Evolutionary conservation across 23 tunicate species (phyloP).

Genomic region (Ascidia mentula): DNA sequence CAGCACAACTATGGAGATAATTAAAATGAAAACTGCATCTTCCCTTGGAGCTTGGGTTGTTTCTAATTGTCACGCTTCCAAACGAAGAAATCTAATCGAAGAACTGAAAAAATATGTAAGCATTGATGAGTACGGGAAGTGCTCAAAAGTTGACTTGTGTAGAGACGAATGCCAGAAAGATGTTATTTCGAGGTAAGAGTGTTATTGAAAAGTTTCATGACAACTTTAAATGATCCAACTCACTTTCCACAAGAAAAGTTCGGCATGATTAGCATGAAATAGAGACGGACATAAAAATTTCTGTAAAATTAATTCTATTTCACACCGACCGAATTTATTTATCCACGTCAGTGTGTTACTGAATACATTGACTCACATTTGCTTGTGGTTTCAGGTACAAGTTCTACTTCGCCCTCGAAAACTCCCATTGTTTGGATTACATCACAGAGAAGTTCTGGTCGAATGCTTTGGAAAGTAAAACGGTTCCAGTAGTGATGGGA

Average conservation of each 20-base stretch:
- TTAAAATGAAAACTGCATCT: constrained; percentile 23
- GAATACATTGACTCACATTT: no score
- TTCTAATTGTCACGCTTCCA: constrained; percentile 33
- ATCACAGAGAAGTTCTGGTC: constrained; percentile 64
- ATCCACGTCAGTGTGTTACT: no score
- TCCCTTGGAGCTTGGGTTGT: constrained; percentile 44
- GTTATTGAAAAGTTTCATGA: no score
- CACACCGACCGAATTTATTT: no score
- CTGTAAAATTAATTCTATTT: no score
- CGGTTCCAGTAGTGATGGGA: constrained; percentile 75
- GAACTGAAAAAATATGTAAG: constrained; percentile 21
- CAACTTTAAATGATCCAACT: no score
- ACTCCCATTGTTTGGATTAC: constrained; percentile 69
- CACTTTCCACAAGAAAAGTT: no score
- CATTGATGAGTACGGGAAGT: constrained; percentile 35
- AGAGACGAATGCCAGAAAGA: neutral
- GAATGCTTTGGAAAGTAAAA: constrained; percentile 19
- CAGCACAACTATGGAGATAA: constrained; percentile 30
- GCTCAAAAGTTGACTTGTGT: constrained; percentile 21
- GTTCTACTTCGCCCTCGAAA: constrained; percentile 73
- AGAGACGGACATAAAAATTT: no score
- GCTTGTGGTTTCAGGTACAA: constrained; percentile 50
- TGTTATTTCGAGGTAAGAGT: neutral
- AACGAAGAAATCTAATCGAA: constrained; percentile 19
- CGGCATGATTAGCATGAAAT: no score